Evolutionary conservation across 1,140 invertebrate species (phyloP).

Genomic region (Lepidurus arcticus): DNA sequence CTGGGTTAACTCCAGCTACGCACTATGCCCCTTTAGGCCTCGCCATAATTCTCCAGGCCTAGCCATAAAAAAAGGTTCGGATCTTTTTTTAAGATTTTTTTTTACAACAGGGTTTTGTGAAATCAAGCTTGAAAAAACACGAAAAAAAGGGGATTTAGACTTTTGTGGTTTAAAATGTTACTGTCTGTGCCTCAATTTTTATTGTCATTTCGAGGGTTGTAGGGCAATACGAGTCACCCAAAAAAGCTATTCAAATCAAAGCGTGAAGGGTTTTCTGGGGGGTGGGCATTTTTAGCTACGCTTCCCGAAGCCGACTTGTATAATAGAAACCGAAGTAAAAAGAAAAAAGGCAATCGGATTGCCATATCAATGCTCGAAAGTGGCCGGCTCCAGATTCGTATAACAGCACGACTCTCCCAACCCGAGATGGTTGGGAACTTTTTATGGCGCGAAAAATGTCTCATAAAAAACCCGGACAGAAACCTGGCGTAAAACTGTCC

Average conservation of each 20-base stretch:
- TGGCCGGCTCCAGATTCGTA: slow-evolving; percentile 2
- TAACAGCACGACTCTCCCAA: background rate
- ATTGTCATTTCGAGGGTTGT: background rate
- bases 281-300: background rate
- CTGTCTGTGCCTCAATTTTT: slow-evolving; percentile 2
- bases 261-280: background rate
- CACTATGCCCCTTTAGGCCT: background rate
- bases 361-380: slow-evolving; percentile 18
- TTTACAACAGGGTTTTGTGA: background rate
- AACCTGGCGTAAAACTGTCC: slow-evolving; percentile 17
- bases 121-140: background rate
- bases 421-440: background rate
- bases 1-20: background rate
- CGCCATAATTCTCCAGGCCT: background rate
- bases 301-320: background rate
- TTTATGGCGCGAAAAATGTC: slow-evolving; percentile 19
- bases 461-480: slow-evolving; percentile 5
- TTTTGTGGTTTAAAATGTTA: background rate
- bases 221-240: background rate
- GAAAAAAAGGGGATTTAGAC: background rate
- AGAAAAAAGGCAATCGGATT: background rate
- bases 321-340: background rate
- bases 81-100: background rate
- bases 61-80: background rate
- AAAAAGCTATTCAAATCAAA: background rate